Percentiles rank a stretch among this genome's conserved stretches.
Conservation (phyloP, 1,140 invertebrate genomes). For the Zaprionus taronus region DNA sequence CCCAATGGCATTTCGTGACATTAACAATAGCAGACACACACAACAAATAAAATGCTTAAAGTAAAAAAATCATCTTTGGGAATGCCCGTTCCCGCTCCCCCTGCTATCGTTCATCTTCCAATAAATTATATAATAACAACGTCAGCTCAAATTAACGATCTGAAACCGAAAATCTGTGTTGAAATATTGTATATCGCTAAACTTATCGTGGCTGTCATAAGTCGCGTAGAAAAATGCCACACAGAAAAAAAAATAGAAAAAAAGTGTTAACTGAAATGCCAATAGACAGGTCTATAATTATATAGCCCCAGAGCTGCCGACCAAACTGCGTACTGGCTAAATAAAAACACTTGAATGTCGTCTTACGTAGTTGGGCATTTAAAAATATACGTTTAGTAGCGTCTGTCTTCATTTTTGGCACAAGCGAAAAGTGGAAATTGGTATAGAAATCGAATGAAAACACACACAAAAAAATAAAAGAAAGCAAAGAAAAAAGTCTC, state of each 20-base stretch:
- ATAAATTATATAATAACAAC: neutral
- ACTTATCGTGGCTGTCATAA: conserved; percentile 28
- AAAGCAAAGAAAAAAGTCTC: conserved; percentile 50
- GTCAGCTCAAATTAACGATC: neutral
- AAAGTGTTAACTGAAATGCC: conserved; percentile 41
- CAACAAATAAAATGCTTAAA: conserved; percentile 10
- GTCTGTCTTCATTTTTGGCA: conserved; percentile 52
- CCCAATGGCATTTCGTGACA: conserved; percentile 42
- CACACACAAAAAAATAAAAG: conserved; percentile 2
- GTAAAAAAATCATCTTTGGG: neutral
- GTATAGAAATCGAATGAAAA: conserved; percentile 49
- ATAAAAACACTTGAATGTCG: conserved; percentile 81
- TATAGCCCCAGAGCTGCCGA: conserved; percentile 16
- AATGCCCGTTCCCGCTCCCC: conserved; percentile 5
- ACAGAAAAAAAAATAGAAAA: conserved; percentile 20
- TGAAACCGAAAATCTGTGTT: conserved; percentile 8
- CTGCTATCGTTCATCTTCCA: neutral
- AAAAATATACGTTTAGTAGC: conserved; percentile 60
- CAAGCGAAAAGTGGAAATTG: conserved; percentile 54
- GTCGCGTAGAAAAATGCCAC: conserved; percentile 15
- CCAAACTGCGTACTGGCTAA: conserved; percentile 68
- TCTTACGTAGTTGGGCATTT: conserved; percentile 77
- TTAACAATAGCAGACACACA: conserved; percentile 9
- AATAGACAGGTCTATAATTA: conserved; percentile 47
- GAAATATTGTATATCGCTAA: conserved; percentile 1